A percentile compares a stretch with the other conserved stretches of the same genome.
Evolutionary conservation across 2,113 vertebrate genomes (phyloP).

Genomic region (Ictidomys tridecemlineatus): DNA sequence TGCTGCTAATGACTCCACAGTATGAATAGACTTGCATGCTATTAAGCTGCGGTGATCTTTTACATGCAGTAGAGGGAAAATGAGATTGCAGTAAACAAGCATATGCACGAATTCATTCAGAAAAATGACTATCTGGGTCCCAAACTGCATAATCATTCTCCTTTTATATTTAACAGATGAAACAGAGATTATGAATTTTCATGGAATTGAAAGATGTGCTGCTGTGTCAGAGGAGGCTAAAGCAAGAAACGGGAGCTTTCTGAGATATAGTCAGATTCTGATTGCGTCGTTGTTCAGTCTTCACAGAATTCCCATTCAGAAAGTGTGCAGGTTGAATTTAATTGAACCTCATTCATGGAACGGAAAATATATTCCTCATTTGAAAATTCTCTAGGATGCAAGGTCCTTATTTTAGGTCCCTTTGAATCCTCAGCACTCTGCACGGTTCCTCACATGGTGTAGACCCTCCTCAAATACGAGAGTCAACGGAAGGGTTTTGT

Average conservation of each 20-base stretch:
- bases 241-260: background rate
- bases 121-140: constrained; percentile 13
- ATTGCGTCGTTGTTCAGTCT: background rate
- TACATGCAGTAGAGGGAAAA: background rate
- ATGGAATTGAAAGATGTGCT: background rate
- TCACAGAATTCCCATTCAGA: background rate
- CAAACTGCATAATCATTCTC: constrained; percentile 4
- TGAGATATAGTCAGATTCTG: background rate
- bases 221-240: background rate
- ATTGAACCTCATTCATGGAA: background rate
- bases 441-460: rapidly evolving
- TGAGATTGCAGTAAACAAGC: constrained; percentile 50
- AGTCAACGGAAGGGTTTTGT: background rate
- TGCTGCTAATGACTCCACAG: constrained; percentile 39
- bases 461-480: background rate
- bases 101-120: constrained; percentile 63
- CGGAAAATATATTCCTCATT: background rate
- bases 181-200: constrained; percentile 40
- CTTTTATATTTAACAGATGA: constrained; percentile 56
- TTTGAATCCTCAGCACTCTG: background rate
- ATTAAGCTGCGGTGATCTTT: constrained; percentile 9
- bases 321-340: background rate
- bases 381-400: background rate
- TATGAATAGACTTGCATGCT: constrained; percentile 18
- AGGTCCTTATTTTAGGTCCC: background rate